These are phyloP conservation scores for Lypha dubia DNA, from an alignment of 2,888 invertebrate species.

Conservation along the genomic window DNA sequence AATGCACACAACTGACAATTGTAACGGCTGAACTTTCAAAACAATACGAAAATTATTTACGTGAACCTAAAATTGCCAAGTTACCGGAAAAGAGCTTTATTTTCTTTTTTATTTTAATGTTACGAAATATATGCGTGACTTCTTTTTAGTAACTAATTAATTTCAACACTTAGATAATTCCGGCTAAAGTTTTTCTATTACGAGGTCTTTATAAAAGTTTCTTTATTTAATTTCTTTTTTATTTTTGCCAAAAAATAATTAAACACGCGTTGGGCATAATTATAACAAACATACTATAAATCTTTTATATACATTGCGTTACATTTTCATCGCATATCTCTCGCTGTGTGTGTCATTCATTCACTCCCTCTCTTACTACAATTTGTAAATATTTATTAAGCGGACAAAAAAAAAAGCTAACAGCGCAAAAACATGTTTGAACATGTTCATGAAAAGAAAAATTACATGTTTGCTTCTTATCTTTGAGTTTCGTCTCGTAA, in stretches of 20 bases:
- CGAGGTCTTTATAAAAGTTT: not conserved
- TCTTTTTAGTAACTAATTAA: too few species aligned
- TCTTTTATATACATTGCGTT: not conserved
- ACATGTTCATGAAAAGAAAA: constrained; percentile 2
- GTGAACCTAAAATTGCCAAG: too few species aligned
- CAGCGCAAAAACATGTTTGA: constrained; percentile 3
- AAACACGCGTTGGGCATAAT: constrained; percentile 34
- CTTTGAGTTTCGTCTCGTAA: not conserved
- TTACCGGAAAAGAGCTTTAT: too few species aligned
- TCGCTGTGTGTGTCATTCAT: not conserved
- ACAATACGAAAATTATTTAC: too few species aligned
- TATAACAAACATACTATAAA: constrained; percentile 33
- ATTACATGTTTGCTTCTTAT: not conserved
- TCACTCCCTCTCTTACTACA: not conserved
- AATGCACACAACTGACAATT: too few species aligned
- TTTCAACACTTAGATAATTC: not conserved
- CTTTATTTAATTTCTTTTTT: not conserved
- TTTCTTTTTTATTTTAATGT: too few species aligned
- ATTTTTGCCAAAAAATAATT: constrained; percentile 15
- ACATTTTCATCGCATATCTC: not conserved
- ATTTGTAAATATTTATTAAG: not conserved
- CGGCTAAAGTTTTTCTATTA: not conserved
- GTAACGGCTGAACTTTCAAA: too few species aligned
- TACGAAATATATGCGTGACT: too few species aligned
- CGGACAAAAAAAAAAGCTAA: not conserved